Evolutionary conservation across 2,113 vertebrate genomes (phyloP).

Genomic region (Megaleporinus macrocephalus): DNA sequence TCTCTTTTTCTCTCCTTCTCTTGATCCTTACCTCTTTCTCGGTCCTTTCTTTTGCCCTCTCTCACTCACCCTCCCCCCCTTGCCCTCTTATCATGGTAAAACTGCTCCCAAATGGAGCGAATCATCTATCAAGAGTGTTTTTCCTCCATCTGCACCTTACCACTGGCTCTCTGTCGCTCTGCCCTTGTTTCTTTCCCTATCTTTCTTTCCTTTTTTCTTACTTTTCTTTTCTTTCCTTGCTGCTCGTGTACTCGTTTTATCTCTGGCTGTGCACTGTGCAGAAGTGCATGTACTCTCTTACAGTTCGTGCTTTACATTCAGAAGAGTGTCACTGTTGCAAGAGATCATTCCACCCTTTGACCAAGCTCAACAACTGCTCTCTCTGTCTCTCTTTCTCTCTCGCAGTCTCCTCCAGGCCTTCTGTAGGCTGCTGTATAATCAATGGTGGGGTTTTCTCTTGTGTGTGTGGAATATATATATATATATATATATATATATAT

Average conservation of each 20-base stretch:
- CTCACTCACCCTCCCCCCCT: background rate
- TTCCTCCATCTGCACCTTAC: conserved; percentile 55
- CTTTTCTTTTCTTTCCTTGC: conserved; percentile 3
- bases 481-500: too few relatives aligned
- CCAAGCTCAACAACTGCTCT: background rate
- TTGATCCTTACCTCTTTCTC: conserved; percentile 12
- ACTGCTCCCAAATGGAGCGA: conserved; percentile 55
- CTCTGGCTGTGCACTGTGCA: conserved; percentile 6
- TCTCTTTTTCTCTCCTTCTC: conserved; percentile 6
- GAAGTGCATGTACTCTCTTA: background rate
- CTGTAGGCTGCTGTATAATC: conserved; percentile 32
- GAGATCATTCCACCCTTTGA: conserved; percentile 24
- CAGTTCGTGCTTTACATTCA: conserved; percentile 21
- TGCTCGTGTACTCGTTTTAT: conserved; percentile 39
- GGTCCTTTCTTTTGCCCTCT: conserved; percentile 4
- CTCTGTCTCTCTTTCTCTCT: conserved; percentile 24
- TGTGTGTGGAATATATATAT: conserved; percentile 11
- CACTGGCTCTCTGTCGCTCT: conserved; percentile 47
- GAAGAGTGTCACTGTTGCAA: conserved; percentile 14
- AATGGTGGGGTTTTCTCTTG: conserved; percentile 43
- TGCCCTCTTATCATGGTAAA: conserved; percentile 58
- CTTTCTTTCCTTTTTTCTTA: conserved; percentile 32
- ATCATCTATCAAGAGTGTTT: conserved; percentile 62
- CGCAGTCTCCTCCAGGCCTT: conserved; percentile 5
- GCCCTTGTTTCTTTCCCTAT: conserved; percentile 53